Base-by-base conservation (phyloP, 1,140 invertebrate species). In the Stenopsyche tienmushanensis region DNA sequence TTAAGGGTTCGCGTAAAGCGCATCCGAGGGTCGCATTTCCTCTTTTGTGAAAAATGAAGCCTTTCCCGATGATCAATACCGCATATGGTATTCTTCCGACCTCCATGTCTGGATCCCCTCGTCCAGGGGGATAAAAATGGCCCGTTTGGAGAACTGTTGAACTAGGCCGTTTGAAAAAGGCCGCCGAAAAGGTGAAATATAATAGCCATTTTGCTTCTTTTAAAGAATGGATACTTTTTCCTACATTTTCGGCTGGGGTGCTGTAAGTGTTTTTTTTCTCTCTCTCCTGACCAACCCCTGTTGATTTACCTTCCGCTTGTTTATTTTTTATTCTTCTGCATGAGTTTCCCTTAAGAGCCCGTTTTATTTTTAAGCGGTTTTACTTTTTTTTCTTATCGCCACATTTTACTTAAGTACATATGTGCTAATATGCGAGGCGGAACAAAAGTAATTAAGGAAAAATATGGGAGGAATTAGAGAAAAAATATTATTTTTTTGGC, bases 101-200 rank as follows among this genome's bases (percentile, higher is more conserved):
- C 25, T 25, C 18, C 8, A 10, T 25, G 23, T n/a, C 25, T 21
- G 21, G 17, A 21, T 15, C 26, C 29, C 54, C 29, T 13, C 65
- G 52, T 17, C 23, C 23, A 13, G 24, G 20, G 67, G 39, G 58
- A 25, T 34, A 15, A 20, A 34, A 34, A 41, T 18, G 53, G 53
- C 26, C 26, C 53, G 53, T 53, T 53, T 21, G 53, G 53, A 25
- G 57, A 60, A 60, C 39, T 25, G 67, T 63, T 64, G 55, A 63
- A 60, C 47, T 62, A 47, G 63, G 49, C 44, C 67, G 52, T 39
- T 65, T 47, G 44, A 34, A 58, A 60, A 64, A 66, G 60, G 55
- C 66, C 44, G 64, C 64, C 67, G 50, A 69, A 69, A 69, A 54
- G 64, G 67, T 69, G 64, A 69, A 66, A 66, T 69, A 69, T 69